phyloP scores from a whole-genome alignment of 2,797 vertebrate genomes.

The Chelonia mydas region DNA sequence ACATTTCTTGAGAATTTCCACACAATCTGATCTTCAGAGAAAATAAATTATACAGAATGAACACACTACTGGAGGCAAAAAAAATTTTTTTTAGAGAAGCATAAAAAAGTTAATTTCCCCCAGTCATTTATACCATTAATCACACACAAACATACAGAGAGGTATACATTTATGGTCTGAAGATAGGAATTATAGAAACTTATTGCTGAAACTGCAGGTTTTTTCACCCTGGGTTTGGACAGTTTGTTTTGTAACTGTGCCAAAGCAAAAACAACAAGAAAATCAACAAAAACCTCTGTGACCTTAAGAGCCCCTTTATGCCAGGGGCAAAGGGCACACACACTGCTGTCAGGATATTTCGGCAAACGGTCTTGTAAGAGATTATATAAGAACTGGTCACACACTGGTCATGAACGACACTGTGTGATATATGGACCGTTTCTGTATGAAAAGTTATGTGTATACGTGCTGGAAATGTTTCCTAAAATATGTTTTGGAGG shows the following conservation, averaged over 20 bases:
- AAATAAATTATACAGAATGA: slow-evolving; percentile 36
- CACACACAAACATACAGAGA: not conserved
- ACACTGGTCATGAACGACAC: not conserved
- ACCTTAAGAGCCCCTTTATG: not conserved
- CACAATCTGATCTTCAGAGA: slow-evolving; percentile 92
- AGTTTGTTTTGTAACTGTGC: not conserved
- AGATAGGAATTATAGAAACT: not conserved
- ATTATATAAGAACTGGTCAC: not conserved
- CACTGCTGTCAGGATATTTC: not conserved
- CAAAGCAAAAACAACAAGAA: not conserved
- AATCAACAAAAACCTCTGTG: not conserved
- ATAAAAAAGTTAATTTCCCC: not conserved
- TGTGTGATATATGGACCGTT: not conserved
- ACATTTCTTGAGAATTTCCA: slow-evolving; percentile 96
- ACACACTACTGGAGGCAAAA: not conserved
- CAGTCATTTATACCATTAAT: not conserved
- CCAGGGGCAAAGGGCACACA: not conserved
- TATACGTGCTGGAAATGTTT: not conserved
- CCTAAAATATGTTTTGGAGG: not conserved
- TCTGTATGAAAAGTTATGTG: not conserved
- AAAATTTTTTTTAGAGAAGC: not conserved
- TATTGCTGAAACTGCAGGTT: not conserved
- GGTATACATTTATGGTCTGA: not conserved
- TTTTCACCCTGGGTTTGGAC: not conserved
- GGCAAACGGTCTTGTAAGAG: not conserved